These are phyloP conservation scores for Onychorhynchus coronatus DNA, from an alignment of 2,113 vertebrate species.

Conservation along the genomic window DNA sequence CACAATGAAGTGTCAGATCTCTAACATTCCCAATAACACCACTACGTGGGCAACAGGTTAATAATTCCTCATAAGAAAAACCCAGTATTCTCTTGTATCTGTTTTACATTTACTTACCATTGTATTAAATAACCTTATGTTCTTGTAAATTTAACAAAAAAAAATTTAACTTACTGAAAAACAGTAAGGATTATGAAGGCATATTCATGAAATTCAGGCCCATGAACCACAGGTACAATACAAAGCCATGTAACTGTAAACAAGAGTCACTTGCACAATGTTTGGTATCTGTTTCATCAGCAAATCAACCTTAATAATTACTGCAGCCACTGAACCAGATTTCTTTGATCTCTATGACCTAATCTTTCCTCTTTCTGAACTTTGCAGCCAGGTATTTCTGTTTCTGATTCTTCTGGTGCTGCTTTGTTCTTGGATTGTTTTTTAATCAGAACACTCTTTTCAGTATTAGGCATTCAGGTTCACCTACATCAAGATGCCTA, in stretches of 20 bases:
- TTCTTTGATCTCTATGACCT: not conserved
- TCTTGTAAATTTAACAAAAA: not conserved
- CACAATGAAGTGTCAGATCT: not conserved
- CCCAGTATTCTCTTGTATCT: not conserved
- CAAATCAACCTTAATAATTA: not conserved
- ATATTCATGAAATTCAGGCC: not conserved
- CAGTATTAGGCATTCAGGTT: not conserved
- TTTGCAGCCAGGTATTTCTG: not conserved
- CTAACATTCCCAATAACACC: not conserved
- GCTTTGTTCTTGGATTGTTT: not conserved
- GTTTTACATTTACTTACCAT: not conserved
- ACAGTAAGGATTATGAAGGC: not conserved
- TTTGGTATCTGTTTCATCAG: not conserved
- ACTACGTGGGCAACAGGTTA: not conserved
- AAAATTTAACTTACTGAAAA: not conserved
- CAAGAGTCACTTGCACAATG: not conserved
- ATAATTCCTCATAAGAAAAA: not conserved
- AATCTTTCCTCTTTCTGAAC: not conserved
- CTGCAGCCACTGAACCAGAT: not conserved
- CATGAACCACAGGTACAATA: not conserved
- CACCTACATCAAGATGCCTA: not conserved
- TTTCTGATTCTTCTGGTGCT: not conserved
- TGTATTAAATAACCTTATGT: not conserved
- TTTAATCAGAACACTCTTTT: not conserved
- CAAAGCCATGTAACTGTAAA: not conserved